A percentile compares a stretch with the other conserved stretches of the same genome.
These are phyloP conservation scores for Heteromormyrus szaboi DNA, from an alignment of 2,797 vertebrate species.

Conservation along the genomic window DNA sequence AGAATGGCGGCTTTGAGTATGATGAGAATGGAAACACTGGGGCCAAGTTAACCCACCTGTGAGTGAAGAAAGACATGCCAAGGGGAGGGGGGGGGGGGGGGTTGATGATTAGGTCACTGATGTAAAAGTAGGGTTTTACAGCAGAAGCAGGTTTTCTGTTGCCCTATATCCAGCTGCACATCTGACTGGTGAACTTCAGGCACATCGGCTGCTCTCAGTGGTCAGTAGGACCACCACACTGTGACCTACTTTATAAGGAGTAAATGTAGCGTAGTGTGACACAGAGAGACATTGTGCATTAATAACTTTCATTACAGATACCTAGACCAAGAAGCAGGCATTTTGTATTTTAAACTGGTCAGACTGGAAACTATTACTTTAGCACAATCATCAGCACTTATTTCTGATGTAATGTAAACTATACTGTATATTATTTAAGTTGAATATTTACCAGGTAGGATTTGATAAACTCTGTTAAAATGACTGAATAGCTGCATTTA, in stretches of 20 bases:
- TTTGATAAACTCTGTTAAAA: not conserved
- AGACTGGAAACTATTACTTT: not conserved
- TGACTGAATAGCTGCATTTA: not conserved
- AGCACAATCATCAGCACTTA: not conserved
- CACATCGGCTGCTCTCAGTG: not conserved
- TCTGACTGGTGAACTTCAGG: not conserved
- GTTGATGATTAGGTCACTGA: not conserved
- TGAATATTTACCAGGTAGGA: not conserved
- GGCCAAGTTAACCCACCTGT: slow-evolving; percentile 43
- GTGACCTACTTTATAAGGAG: not conserved
- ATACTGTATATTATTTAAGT: not conserved
- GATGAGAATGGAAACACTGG: slow-evolving; percentile 33
- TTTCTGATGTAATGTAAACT: not conserved
- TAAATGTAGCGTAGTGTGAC: not conserved
- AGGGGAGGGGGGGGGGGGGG: not conserved
- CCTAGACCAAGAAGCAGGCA: not conserved
- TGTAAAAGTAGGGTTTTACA: not conserved
- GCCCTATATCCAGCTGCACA: not conserved
- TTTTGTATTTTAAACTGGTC: not conserved
- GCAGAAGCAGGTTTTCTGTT: not conserved
- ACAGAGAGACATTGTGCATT: not conserved
- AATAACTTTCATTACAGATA: not conserved
- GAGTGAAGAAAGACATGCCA: slow-evolving; percentile 25
- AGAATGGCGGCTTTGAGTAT: slow-evolving; percentile 44
- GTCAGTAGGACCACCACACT: not conserved